Evolutionary conservation across 2,888 invertebrate genomes (phyloP).

Genomic region (Esperia sulphurella): DNA sequence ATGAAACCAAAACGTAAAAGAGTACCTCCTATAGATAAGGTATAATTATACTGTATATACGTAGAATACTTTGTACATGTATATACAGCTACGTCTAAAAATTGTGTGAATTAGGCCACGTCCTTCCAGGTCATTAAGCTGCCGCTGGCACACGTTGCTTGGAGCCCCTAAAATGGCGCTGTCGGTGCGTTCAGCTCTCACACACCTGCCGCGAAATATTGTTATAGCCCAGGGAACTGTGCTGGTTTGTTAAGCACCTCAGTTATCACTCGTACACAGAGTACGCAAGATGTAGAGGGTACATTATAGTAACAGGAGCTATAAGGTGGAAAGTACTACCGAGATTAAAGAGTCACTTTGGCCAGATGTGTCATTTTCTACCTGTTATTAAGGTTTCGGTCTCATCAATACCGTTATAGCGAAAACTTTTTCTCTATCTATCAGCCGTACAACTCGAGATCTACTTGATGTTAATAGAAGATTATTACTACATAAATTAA

Average conservation of each 20-base stretch:
- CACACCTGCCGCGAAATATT: constrained; percentile 23
- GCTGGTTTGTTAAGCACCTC: constrained; percentile 8
- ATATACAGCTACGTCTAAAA: background rate
- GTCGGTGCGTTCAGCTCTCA: constrained; percentile 4
- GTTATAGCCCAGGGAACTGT: constrained; percentile 13
- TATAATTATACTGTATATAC: no score
- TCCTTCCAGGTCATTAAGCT: background rate
- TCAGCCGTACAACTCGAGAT: no score
- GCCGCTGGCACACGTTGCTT: background rate
- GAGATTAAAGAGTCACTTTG: no score
- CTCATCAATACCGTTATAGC: no score
- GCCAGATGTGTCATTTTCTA: no score
- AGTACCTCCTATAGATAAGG: no score
- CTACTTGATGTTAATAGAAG: no score
- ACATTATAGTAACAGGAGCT: background rate
- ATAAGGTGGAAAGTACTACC: background rate
- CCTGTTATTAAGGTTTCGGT: no score
- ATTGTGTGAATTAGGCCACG: background rate
- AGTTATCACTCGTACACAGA: constrained; percentile 6
- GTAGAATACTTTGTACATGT: background rate
- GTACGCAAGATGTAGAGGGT: background rate
- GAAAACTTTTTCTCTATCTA: no score
- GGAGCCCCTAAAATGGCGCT: background rate
- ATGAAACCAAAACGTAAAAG: no score
- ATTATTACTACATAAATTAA: no score